Conservation (phyloP, 2,113 vertebrate species). For the Xiphophorus couchianus region DNA sequence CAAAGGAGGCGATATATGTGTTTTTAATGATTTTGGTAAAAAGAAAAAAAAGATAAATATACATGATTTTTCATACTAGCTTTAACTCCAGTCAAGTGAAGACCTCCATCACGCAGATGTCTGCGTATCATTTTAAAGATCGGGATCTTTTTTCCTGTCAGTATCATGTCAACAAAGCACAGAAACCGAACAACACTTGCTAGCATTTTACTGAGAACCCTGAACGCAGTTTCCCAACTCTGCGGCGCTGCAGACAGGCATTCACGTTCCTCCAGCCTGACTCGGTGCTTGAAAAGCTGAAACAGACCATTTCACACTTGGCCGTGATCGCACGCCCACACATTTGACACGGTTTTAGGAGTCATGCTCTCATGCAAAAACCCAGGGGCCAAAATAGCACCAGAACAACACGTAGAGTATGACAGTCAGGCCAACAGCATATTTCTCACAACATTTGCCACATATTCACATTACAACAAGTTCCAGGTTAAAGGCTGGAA, state of each 20-base stretch:
- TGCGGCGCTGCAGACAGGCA: background rate
- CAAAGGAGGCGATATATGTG: too few species aligned
- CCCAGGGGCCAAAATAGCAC: background rate
- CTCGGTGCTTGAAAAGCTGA: conserved; percentile 3
- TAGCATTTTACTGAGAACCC: conserved; percentile 23
- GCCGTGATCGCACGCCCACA: conserved; percentile 44
- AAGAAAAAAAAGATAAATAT: too few species aligned
- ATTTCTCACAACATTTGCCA: conserved; percentile 2
- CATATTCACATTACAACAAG: background rate
- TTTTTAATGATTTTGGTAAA: too few species aligned
- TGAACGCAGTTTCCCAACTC: background rate
- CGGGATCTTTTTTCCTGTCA: background rate
- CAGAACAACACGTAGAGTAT: conserved; percentile 13
- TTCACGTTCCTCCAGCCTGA: conserved; percentile 11
- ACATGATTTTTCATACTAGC: background rate
- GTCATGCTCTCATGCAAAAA: conserved; percentile 51
- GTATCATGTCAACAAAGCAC: background rate
- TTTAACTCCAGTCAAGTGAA: background rate
- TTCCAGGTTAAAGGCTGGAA: background rate
- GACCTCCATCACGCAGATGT: background rate
- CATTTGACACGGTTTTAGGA: conserved; percentile 31
- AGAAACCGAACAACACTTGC: background rate
- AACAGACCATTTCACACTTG: conserved; percentile 37
- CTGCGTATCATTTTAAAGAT: background rate
- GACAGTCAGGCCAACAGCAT: background rate